Conservation (phyloP, 2,113 vertebrate species). For the Podocnemis expansa region DNA sequence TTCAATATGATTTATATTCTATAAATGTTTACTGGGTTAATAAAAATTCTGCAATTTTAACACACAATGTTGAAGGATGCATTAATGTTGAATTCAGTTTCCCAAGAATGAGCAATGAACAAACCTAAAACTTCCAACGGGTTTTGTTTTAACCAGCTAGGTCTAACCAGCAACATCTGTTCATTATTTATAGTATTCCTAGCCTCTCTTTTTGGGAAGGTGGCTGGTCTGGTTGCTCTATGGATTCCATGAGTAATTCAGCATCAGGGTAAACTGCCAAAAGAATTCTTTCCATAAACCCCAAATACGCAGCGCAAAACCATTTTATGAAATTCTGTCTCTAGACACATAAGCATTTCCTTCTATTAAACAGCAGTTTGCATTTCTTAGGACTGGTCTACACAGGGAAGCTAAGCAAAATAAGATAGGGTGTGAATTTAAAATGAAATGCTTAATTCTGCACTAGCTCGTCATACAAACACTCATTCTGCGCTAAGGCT, state of each 20-base stretch:
- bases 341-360: neutral
- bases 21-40: accelerated
- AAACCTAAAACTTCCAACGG: neutral
- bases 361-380: neutral
- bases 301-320: neutral
- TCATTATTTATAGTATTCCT: neutral
- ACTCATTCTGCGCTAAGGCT: neutral
- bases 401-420: neutral
- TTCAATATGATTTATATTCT: neutral
- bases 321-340: neutral
- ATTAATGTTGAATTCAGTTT: accelerated
- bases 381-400: neutral
- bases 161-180: neutral
- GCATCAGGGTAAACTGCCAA: neutral
- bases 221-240: neutral
- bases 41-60: neutral
- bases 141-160: neutral
- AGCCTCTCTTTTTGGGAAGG: neutral
- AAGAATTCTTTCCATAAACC: accelerated
- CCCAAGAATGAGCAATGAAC: neutral
- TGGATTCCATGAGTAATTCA: neutral
- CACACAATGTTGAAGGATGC: too few species aligned
- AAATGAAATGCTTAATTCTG: neutral
- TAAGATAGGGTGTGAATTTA: neutral
- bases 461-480: neutral